phyloP scores from a whole-genome alignment of 2,797 vertebrate species.

The Malacoraja senta region DNA sequence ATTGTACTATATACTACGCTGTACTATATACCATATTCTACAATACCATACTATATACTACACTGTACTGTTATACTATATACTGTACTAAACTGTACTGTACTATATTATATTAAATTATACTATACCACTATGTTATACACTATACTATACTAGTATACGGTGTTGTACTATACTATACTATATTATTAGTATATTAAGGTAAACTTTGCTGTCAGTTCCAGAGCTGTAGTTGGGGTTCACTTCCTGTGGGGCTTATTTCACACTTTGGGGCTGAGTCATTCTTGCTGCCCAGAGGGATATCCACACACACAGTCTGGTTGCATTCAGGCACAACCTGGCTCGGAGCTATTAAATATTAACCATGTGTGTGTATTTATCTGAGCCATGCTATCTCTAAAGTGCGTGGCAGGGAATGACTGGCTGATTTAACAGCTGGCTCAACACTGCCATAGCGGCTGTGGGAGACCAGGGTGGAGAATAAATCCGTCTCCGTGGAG shows the following conservation, averaged over 20 bases:
- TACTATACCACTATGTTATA: too few species aligned
- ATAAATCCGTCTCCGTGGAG: background rate
- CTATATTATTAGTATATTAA: too few species aligned
- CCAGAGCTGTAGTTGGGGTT: background rate
- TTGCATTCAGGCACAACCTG: background rate
- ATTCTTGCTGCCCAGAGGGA: background rate
- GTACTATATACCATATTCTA: too few species aligned
- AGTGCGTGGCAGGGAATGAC: too few species aligned
- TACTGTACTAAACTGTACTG: too few species aligned
- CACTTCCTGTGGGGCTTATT: background rate
- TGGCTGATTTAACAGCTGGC: background rate
- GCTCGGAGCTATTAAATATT: background rate
- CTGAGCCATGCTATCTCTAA: too few species aligned
- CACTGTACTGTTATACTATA: too few species aligned
- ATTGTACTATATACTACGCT: too few species aligned
- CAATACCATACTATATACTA: too few species aligned
- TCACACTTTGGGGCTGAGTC: background rate
- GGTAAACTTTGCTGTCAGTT: background rate
- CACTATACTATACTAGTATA: too few species aligned
- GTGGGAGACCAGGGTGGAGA: background rate
- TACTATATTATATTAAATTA: too few species aligned
- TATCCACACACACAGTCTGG: background rate
- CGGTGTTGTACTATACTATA: too few species aligned
- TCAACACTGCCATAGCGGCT: background rate
- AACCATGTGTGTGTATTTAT: background rate